These are phyloP conservation scores for Norana najaformis DNA, from an alignment of 2,888 invertebrate genomes.

Conservation along the genomic window DNA sequence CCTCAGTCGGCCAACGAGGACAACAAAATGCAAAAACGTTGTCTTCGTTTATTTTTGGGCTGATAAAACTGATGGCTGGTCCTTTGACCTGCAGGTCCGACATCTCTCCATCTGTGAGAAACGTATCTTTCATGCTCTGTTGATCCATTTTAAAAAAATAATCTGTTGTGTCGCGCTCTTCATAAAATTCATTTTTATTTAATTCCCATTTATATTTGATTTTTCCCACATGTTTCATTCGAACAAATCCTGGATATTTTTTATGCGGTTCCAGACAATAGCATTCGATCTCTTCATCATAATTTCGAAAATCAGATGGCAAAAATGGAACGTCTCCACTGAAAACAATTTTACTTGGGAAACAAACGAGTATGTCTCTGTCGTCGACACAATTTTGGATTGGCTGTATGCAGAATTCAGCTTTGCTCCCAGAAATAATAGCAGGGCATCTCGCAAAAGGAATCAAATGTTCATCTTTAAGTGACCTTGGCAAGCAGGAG, in stretches of 20 bases:
- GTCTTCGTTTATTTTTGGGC: no score
- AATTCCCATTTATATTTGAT: no score
- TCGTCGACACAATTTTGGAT: background rate
- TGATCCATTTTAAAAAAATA: no score
- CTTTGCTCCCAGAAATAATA: background rate
- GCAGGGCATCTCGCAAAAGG: background rate
- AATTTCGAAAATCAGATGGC: background rate
- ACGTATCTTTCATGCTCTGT: no score
- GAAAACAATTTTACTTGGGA: background rate
- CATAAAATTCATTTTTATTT: no score
- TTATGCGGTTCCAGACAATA: background rate
- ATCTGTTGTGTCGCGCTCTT: no score
- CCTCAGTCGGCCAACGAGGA: no score
- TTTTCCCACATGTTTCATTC: no score
- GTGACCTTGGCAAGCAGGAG: background rate
- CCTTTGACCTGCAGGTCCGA: no score
- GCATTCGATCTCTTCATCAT: background rate
- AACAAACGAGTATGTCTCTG: background rate
- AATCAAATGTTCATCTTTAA: background rate
- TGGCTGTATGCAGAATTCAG: background rate
- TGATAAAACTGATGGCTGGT: no score
- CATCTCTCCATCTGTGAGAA: no score
- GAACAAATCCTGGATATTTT: background rate
- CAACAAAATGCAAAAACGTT: no score
- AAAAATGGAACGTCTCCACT: background rate